These are phyloP conservation scores for Junonia oenone DNA, from an alignment of 2,888 invertebrate species.

Conservation along the genomic window DNA sequence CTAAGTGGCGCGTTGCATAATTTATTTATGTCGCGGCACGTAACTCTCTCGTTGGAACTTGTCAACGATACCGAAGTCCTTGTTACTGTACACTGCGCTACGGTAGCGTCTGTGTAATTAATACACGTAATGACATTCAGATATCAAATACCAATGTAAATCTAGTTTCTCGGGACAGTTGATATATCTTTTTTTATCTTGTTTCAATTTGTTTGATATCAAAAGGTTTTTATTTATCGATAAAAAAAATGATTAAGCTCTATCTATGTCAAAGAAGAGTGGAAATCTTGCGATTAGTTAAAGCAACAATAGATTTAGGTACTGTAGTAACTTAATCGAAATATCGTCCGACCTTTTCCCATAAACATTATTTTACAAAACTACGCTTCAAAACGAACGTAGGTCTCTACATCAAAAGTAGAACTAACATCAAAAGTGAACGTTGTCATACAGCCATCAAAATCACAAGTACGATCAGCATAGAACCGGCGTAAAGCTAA, in stretches of 20 bases:
- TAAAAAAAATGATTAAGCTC: too few species aligned
- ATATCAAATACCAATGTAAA: background rate
- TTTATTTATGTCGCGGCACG: constrained; percentile 74
- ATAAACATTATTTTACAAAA: too few species aligned
- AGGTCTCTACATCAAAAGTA: too few species aligned
- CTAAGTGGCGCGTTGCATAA: constrained; percentile 69
- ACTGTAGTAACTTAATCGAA: too few species aligned
- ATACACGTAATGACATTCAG: background rate
- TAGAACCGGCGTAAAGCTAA: constrained; percentile 7
- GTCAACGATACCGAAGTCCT: constrained; percentile 46
- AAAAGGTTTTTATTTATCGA: too few species aligned
- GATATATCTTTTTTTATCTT: background rate
- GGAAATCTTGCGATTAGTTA: too few species aligned
- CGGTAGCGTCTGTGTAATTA: constrained; percentile 1
- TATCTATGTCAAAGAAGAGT: too few species aligned
- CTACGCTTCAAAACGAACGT: too few species aligned
- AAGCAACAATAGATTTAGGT: too few species aligned
- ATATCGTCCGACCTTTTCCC: too few species aligned
- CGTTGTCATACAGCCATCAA: background rate
- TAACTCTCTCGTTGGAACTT: constrained; percentile 55
- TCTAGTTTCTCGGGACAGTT: background rate
- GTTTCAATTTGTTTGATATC: too few species aligned
- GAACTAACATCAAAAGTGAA: background rate
- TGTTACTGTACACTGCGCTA: constrained; percentile 38
- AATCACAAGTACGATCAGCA: background rate